Base-by-base conservation (phyloP, 1,140 invertebrate species). In the Drosophila mojavensis region DNA sequence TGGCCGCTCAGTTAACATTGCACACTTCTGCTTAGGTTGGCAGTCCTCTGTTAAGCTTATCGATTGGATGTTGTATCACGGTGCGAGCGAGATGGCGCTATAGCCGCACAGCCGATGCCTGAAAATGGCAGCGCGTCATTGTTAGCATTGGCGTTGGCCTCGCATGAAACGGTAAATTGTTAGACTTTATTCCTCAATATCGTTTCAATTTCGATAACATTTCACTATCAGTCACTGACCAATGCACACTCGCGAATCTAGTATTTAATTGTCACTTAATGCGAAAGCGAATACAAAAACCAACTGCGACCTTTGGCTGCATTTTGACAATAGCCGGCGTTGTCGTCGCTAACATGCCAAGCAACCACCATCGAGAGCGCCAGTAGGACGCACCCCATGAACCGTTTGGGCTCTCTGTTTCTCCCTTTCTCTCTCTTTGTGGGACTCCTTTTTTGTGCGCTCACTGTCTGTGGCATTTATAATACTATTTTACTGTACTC, bases 11-110 rank as follows among this genome's bases (percentile, higher is more conserved):
- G 51, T 45, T 50, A 60, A 39, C 62, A 63, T 53, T 4, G 9
- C 7, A 9, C 28, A 62, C 4, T 24, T 7, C 54, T 36, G 56
- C 48, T 62, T 62, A 48, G 68, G 82, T 84, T 68, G 81, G 67
- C 81, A 84, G 75, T 7, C 41, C 63, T 28, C 78, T 85, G 82
- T 78, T 81, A 78, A 50, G 71, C 68, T 78, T 86, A 85, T 85
- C 81, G 81, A 85, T 85, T 85, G 36, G 48, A 55, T 60, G 55
- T 11, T 41, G 56, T 24, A 24, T 24, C 20, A 2, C 20, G 39
- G 75, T 70, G 75, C 45, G 58, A 85, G 67, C 24, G 66, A 61
- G 69, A 81, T 5, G 13, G 47, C 56, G 36, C 51, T 51, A 60
- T 9, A 10, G 43, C 45, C 53, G 56, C 51, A 50, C 36, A 50